Conservation (phyloP, 2,797 vertebrate species). For the Pelochelys cantorii region DNA sequence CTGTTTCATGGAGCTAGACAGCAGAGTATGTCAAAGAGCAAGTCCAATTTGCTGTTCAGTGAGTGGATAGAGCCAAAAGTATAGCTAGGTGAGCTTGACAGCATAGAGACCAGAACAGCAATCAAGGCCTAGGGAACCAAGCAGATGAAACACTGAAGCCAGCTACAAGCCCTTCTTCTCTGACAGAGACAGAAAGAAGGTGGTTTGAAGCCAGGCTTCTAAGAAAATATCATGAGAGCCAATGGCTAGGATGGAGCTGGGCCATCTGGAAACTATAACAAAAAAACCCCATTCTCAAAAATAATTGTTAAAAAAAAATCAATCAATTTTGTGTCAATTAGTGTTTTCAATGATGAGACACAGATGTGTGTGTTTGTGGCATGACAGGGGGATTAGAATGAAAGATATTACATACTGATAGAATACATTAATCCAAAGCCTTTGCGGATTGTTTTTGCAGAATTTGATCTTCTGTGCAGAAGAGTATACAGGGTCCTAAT, state of each 20-base stretch:
- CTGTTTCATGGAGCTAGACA: not conserved
- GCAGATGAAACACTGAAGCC: constrained; percentile 16
- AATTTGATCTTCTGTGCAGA: not conserved
- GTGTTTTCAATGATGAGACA: constrained; percentile 33
- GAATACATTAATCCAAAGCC: constrained; percentile 11
- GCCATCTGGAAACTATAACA: not conserved
- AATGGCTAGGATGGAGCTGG: constrained; percentile 23
- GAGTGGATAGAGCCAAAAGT: constrained; percentile 40
- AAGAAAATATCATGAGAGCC: not conserved
- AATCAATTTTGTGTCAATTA: constrained; percentile 29
- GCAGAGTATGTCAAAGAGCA: constrained; percentile 29
- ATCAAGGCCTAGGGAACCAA: constrained; percentile 9
- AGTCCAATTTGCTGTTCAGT: not conserved
- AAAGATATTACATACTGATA: not conserved
- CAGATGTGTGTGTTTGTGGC: not conserved
- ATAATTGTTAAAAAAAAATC: constrained; percentile 41
- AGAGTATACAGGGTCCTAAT: not conserved
- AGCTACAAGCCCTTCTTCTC: constrained; percentile 30
- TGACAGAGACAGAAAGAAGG: not conserved
- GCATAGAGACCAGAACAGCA: constrained; percentile 22
- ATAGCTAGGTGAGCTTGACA: constrained; percentile 20
- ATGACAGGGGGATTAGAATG: not conserved
- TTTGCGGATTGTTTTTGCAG: not conserved
- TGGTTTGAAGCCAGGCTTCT: constrained; percentile 22
- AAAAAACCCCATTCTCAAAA: not conserved